Base-by-base conservation (phyloP, 2,888 invertebrate species). In the Heliconius hortense region DNA sequence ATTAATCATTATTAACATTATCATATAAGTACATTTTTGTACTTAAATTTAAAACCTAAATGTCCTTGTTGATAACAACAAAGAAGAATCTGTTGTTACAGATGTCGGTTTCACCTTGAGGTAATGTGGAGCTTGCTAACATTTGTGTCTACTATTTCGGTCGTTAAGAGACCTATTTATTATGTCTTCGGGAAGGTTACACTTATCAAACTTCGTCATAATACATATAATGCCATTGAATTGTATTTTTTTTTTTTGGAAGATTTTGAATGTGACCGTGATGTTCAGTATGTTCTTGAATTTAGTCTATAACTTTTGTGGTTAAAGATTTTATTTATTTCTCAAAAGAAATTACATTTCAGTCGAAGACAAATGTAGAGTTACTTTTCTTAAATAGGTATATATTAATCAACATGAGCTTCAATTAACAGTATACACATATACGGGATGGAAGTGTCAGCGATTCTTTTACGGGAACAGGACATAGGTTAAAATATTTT, bases 161-260 rank as follows among this genome's bases (percentile, higher is more conserved):
- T 88, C 86, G 83, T 88, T 86, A 88, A 84, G 82, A 86, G 82
- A 82, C 83, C 86, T 86, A 89, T 91, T 90, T 88, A 85, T 89
- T 87, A 88, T 82, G 83, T 83, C 80, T 73, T 71, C 74, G 68
- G 80, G 86, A 90, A 91, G 91, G 90, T 90, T 90, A 91, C 77
- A 88, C 87, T 74, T 82, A 64, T 70, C 59, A 69, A 74, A 72
- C 80, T 79, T 79, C 78, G 75, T 74, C 76, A 79, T 48, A 18
- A 18, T 48, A 48, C 2, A 5, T 59, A 39, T 31, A 28, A 31
- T 60, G 66, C 43, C 53, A 72, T 71, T 73, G 69, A 75, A 72
- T 67, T 43, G 43, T 35, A 66, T 26, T 53, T 43, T 21, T 26
- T 59, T n/a, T 21, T 26, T 43, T n/a, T n/a, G 13, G 26, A 56